Evolutionary conservation across 2,888 invertebrate species (phyloP), one percentile per base, ranked within the genome.

Genomic region (Adela reaumurella): DNA sequence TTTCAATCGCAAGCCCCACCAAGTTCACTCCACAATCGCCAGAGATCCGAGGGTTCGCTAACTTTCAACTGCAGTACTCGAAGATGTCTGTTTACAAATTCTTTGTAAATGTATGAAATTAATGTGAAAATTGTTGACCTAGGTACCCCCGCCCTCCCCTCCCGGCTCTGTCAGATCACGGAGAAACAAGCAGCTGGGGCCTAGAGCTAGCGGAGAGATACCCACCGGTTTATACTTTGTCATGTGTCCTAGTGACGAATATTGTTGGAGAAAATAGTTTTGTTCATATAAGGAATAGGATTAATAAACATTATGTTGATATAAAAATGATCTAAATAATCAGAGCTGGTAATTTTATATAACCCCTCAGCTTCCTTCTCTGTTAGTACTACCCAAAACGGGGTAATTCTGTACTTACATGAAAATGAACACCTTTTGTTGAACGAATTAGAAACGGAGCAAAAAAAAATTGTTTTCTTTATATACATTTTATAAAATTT

Each of bases 141-240:
- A 76, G 74, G 71, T 29, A 56, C 69, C 71, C 76, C 70, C 67
- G 66, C 76, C 76, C 65, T 72, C 49, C 49, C 43, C 20, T 49
- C 76, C 76, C 67, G 64, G 74, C 77, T 74, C 68, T 71, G 72
- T 68, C 61, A 73, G 74, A 72, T 68, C 74, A 41, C 69, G 61
- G 64, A 70, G 67, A 70, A 78, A 76, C 76, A 77, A 76, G 72
- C 78, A 77, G 76, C 73, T 78, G 76, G 73, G 66, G 78, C 76
- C 72, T 47, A 59, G 17, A 24, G 4, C 19, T 17, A 43, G n/a
- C 17, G 19, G 19, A n/a, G 43, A 3, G 43, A 43, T 3, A 43
- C 42, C 14, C 14, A 47, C 19, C 35, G 42, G 20, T 48, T 48
- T 43, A 17, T 43, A 20, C 17, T 8, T 35, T 35, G 35, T 35